phyloP scores from a whole-genome alignment of 2,113 vertebrate species.

The Xenopus tropicalis region DNA sequence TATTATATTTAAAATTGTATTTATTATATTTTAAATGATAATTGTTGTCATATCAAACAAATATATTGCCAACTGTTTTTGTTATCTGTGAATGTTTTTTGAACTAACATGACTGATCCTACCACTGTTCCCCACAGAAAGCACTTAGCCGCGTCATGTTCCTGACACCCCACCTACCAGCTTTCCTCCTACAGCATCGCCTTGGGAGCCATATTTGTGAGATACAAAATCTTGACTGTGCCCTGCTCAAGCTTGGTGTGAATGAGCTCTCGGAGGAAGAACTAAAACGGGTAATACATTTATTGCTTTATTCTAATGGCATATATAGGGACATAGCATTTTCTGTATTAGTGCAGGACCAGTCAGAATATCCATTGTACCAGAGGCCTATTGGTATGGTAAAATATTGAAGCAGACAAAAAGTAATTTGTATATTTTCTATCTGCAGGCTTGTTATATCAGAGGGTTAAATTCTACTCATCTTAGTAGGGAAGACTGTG shows the following conservation, averaged over 20 bases:
- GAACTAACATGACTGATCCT: constrained; percentile 14
- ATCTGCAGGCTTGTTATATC: constrained; percentile 88
- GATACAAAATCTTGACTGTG: constrained; percentile 78
- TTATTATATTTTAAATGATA: too few relatives aligned
- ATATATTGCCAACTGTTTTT: too few relatives aligned
- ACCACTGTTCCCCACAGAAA: too few relatives aligned
- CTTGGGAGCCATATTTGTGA: constrained; percentile 71
- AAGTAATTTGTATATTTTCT: too few relatives aligned
- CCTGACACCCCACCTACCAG: constrained; percentile 74
- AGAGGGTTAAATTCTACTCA: constrained; percentile 73
- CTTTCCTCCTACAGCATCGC: constrained; percentile 66
- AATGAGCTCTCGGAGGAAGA: constrained; percentile 75
- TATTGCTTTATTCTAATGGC: constrained; percentile 27
- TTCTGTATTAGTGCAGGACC: too few relatives aligned
- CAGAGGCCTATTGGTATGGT: too few relatives aligned
- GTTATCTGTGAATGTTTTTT: not conserved
- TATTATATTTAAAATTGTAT: too few relatives aligned
- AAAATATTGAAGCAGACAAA: too few relatives aligned
- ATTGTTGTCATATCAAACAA: too few relatives aligned
- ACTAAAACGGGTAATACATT: constrained; percentile 76
- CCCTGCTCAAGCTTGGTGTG: constrained; percentile 70
- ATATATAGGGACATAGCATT: too few relatives aligned
- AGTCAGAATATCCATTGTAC: too few relatives aligned
- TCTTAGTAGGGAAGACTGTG: constrained; percentile 63
- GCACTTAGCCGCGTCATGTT: constrained; percentile 79